Percentiles rank a stretch among this genome's conserved stretches.
These are phyloP conservation scores for Ibidorhyncha struthersii DNA, from an alignment of 2,113 vertebrate genomes.

Conservation along the genomic window DNA sequence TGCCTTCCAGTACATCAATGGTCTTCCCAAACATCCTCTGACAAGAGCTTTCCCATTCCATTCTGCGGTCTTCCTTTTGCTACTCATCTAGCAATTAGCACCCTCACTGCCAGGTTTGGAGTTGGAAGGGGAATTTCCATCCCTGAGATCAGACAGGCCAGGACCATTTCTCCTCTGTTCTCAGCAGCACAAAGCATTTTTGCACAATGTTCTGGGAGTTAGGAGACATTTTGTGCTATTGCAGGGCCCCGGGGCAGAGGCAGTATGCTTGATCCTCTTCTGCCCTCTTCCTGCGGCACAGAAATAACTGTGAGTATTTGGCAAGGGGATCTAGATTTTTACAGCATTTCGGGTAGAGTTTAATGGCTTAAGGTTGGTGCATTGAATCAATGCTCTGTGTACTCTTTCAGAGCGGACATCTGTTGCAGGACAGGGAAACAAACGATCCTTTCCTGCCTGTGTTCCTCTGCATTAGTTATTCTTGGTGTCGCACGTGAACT, in stretches of 20 bases:
- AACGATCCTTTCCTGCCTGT: neutral
- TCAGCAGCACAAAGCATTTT: neutral
- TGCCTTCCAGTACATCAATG: neutral
- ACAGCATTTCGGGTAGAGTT: neutral
- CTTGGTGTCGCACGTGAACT: neutral
- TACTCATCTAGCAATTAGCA: neutral
- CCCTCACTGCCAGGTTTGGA: neutral
- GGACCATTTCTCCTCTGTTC: neutral
- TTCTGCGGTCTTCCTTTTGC: neutral
- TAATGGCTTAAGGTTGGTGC: neutral
- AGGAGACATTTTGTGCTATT: neutral
- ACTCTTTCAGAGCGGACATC: neutral
- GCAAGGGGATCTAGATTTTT: neutral
- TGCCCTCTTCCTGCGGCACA: neutral
- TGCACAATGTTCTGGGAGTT: neutral
- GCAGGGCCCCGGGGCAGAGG: neutral
- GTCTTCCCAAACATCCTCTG: neutral
- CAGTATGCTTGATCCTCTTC: neutral
- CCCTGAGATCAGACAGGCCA: neutral
- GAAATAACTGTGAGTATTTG: neutral
- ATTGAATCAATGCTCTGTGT: neutral
- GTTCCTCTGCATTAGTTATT: neutral
- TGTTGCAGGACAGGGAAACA: neutral
- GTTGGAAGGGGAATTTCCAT: neutral
- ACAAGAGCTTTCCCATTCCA: neutral